Evolutionary conservation across 2,797 vertebrate species (phyloP).

Genomic region (Ciconia nigra): DNA sequence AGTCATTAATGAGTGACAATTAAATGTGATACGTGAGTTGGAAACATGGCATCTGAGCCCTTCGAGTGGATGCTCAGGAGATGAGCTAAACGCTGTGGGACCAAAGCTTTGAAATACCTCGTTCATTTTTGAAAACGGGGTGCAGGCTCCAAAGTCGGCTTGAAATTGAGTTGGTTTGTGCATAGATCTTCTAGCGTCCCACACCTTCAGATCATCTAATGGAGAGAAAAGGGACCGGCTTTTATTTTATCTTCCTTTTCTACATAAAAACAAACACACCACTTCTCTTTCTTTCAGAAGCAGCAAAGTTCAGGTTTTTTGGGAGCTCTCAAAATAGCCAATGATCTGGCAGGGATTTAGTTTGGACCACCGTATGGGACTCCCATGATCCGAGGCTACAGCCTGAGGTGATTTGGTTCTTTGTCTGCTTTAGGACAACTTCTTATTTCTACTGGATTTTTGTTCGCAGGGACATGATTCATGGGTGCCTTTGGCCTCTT

Average conservation of each 20-base stretch:
- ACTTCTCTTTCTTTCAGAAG: background rate
- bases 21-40: fast-evolving
- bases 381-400: fast-evolving
- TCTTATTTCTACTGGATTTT: background rate
- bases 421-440: background rate
- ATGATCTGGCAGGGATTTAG: background rate
- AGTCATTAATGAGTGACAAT: background rate
- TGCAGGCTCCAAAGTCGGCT: background rate
- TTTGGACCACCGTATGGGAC: background rate
- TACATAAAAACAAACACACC: background rate
- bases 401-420: background rate
- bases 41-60: background rate
- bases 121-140: fast-evolving
- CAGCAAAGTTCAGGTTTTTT: background rate
- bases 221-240: background rate
- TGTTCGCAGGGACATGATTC: background rate
- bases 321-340: background rate
- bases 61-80: background rate
- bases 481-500: background rate
- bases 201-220: background rate
- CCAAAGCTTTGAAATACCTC: background rate
- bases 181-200: background rate
- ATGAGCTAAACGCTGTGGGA: background rate
- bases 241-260: background rate
- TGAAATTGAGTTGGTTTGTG: background rate